phyloP scores from a whole-genome alignment of 1,140 invertebrate species.

The Monomorium pharaonis region DNA sequence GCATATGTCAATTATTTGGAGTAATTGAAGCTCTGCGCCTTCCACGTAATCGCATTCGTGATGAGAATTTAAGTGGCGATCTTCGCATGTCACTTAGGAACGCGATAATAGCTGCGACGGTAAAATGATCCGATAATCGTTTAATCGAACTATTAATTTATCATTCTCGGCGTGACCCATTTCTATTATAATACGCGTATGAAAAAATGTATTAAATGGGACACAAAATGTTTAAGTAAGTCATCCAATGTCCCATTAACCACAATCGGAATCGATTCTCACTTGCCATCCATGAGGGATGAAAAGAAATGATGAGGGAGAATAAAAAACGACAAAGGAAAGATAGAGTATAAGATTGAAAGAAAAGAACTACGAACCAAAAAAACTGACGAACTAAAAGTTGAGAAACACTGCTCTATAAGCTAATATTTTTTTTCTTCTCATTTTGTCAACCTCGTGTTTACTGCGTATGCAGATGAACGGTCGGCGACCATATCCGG shows the following conservation, averaged over 20 bases:
- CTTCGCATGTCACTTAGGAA: not conserved
- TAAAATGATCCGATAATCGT: constrained; percentile 26
- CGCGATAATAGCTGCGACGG: not conserved
- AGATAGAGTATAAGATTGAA: not conserved
- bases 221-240: not conserved
- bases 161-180: not conserved
- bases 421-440: not conserved
- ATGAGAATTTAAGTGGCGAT: constrained; percentile 25
- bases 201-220: not conserved
- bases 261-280: not conserved
- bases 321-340: not conserved
- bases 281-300: not conserved
- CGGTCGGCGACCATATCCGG: not conserved
- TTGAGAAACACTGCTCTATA: constrained; percentile 3
- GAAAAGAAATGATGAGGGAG: not conserved
- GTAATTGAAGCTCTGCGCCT: not conserved
- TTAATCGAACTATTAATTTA: constrained; percentile 20
- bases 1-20: constrained; percentile 18
- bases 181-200: not conserved
- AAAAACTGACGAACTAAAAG: not conserved
- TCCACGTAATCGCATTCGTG: constrained; percentile 24
- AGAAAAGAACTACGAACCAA: not conserved
- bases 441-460: constrained; percentile 19
- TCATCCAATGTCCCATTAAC: not conserved
- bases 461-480: constrained; percentile 36